Evolutionary conservation across 2,113 vertebrate genomes (phyloP), one percentile per base, ranked within the genome.

Genomic region (Paralichthys olivaceus): DNA sequence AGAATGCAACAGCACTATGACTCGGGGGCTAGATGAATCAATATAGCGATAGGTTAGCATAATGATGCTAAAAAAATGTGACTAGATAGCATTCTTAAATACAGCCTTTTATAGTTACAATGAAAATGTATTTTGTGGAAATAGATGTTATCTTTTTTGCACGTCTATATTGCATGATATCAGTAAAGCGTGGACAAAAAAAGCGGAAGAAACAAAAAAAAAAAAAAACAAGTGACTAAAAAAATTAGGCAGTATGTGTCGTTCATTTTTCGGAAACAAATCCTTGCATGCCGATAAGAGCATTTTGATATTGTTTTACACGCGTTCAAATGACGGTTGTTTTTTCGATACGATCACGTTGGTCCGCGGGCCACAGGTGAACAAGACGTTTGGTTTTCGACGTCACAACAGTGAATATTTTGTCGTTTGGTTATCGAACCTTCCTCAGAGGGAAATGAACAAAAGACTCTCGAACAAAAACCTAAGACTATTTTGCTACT

Each of bases 131-230:
- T 95, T 95, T 95, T 94, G 94, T 95, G 94, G 91, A 93, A 90
- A 93, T 94, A 94, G 93, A 93, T 95, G 94, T 95, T 95, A 93
- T 94, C 93, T 94, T 94, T 94, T 95, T 95, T 95, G 94, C 94
- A 95, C 92, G 94, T 94, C 86, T 91, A 94, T 95, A 95, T 94
- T 95, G 94, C 94, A 95, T 95, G 94, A 94, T 91, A 92, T 94
- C 87, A 88, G 92, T 94, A 90, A 94, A 89, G 89, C 86, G 91
- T 94, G 93, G 90, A 94, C 84, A 85, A 75, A 77, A 90, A 89
- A 81, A 75, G 49, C 20, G 49, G 34, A 86, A 83, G 71, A 85
- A 86, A 90, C 66, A 91, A 90, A 88, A 6, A 22, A 62, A 43
- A 61, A 91, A 90, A 90, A n/a, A 62, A 61, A 61, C 14, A 79